These are phyloP conservation scores for Ellobius talpinus DNA, from an alignment of 2,113 vertebrate species.

Conservation along the genomic window DNA sequence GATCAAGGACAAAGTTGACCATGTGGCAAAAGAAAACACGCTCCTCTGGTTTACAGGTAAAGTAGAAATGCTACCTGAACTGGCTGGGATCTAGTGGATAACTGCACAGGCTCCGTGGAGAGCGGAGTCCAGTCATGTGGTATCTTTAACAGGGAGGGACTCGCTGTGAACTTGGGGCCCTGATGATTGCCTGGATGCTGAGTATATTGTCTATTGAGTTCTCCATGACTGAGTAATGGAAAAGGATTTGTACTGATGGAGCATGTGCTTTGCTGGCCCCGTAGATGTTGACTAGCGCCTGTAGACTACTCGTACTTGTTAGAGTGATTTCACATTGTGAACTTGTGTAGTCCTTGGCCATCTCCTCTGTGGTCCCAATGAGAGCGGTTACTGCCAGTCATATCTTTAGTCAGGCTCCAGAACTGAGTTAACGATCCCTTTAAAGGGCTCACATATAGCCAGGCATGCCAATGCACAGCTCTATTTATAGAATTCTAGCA, in stretches of 20 bases:
- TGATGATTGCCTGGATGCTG: neutral
- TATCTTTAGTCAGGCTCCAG: neutral
- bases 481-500: neutral
- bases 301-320: neutral
- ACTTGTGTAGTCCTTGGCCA: neutral
- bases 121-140: neutral
- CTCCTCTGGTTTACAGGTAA: slow-evolving; percentile 96
- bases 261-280: neutral
- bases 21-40: slow-evolving; percentile 86
- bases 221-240: neutral
- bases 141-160: neutral
- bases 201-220: neutral
- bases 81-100: neutral
- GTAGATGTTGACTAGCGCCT: neutral
- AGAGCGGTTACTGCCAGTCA: rapidly evolving
- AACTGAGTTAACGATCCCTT: neutral
- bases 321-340: neutral
- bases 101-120: rapidly evolving
- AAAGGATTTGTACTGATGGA: neutral
- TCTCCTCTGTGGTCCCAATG: neutral
- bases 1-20: slow-evolving; percentile 87
- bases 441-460: neutral
- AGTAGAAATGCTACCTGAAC: neutral
- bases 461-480: neutral
- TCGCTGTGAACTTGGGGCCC: neutral